Evolutionary conservation across 2,113 vertebrate genomes (phyloP), one percentile per base, ranked within the genome.

Genomic region (Lynx canadensis): DNA sequence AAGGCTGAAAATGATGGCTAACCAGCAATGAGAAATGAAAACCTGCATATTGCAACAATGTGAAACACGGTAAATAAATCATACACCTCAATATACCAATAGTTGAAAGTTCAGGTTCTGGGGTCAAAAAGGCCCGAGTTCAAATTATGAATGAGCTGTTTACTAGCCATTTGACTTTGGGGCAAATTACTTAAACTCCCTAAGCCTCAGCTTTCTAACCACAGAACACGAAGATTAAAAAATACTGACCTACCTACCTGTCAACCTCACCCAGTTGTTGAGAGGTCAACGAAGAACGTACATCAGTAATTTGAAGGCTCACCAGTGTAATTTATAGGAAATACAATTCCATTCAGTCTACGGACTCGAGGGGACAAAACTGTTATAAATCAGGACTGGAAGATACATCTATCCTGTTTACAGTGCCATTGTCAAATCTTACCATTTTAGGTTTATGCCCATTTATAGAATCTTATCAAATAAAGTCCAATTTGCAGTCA

Each of bases 141-240:
- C 79, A 84, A 92, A 78, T 73, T 38, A 57, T 29, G 8, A 15
- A 85, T 65, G 60, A 78, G 57, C n/a, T 79, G 16, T 90, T 74
- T 86, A 83, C 4, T 29, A 94, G 85, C 23, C 85, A 4, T 71
- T 80, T 73, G 82, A 8, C 5, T 83, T 27, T 21, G 33, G 87
- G 63, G 18, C 48, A 95, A 78, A 84, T 55, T 65, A 81, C 33
- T 91, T 78, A 55, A 82, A 36, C 31, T 88, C 15, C 63, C 21
- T 87, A 78, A 78, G 12, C 16, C 38, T 95, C 84, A 63, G 13
- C 57, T 74, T 96, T 84, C 81, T 55, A 68, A 21, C 7, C 60
- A 94, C 60, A 66, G 86, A 97, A 96, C 74, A 93, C 45, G 31
- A 92, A 92, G 45, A 69, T 38, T 60, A 60, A 92, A 90, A 97